A percentile compares a stretch with the other conserved stretches of the same genome.
Evolutionary conservation across 2,797 vertebrate species (phyloP).

Genomic region (Tiaroga cobitis): DNA sequence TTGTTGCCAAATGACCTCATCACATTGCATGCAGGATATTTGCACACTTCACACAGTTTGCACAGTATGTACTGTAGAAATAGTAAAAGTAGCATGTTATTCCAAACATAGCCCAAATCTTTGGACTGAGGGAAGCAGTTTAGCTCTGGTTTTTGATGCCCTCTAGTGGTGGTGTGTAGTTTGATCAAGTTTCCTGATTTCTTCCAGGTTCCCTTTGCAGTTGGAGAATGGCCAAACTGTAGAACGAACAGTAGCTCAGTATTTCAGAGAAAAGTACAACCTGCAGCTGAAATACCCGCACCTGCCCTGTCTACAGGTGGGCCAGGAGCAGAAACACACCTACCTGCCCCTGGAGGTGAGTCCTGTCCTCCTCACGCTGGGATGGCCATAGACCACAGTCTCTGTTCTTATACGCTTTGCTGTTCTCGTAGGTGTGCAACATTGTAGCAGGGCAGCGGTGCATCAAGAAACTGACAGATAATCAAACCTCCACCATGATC

Average conservation of each 20-base stretch:
- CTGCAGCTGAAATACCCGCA: slow-evolving; percentile 98
- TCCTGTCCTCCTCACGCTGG: background rate
- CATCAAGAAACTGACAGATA: slow-evolving; percentile 99
- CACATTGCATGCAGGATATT: background rate
- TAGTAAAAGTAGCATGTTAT: background rate
- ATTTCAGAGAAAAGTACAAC: slow-evolving; percentile 99
- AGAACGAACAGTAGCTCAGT: slow-evolving; percentile 98
- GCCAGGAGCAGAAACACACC: slow-evolving; percentile 99
- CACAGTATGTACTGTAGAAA: background rate
- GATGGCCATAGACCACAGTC: background rate
- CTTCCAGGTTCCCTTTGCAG: slow-evolving; percentile 92
- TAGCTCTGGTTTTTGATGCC: background rate
- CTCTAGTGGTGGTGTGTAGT: slow-evolving; percentile 21
- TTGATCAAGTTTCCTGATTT: background rate
- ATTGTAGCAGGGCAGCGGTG: slow-evolving; percentile 97
- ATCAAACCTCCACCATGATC: slow-evolving; percentile 99
- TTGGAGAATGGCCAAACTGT: slow-evolving; percentile 98
- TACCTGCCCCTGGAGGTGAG: slow-evolving; percentile 98
- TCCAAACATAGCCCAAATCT: background rate
- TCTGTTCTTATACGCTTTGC: background rate
- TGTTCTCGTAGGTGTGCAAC: slow-evolving; percentile 89
- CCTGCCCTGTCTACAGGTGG: slow-evolving; percentile 98
- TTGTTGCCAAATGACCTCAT: background rate
- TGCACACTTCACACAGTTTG: background rate
- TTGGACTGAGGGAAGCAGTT: background rate